Conservation (phyloP, 64 coral and sea anemone species). For the Dendronephthya gigantea region DNA sequence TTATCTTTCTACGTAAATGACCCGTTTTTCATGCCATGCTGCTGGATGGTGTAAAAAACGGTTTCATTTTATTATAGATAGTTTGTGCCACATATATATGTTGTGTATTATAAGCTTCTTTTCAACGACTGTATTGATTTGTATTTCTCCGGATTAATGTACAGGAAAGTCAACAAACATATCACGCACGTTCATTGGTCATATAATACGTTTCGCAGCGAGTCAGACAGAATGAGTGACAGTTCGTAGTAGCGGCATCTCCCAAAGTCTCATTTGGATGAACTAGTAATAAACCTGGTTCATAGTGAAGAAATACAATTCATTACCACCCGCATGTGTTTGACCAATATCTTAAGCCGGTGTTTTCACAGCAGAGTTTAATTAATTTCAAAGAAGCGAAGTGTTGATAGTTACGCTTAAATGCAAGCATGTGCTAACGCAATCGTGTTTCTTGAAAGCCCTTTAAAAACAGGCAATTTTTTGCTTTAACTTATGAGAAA, state of each 20-base stretch:
- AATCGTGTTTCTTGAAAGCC: not conserved
- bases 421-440: constrained; percentile 4
- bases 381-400: constrained; percentile 19
- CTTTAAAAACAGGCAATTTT: not conserved
- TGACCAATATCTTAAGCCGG: constrained; percentile 24
- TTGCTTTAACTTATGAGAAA: not conserved
- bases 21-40: not conserved
- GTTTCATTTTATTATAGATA: not conserved
- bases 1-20: not conserved
- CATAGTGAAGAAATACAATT: constrained; percentile 1
- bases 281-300: not conserved
- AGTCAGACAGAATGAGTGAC: not conserved
- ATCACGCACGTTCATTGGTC: not conserved
- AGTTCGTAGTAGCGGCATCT: not conserved
- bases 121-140: constrained; percentile 2
- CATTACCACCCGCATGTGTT: constrained; percentile 18
- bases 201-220: not conserved
- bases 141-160: constrained; percentile 2
- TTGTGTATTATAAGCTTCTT: constrained; percentile 10
- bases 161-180: constrained; percentile 5
- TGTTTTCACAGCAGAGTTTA: constrained; percentile 25
- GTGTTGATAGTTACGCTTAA: constrained; percentile 8
- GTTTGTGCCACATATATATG: not conserved
- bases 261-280: not conserved
- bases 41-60: not conserved